Evolutionary conservation across 2,888 invertebrate genomes (phyloP).

Genomic region (Leucoptera coffeella): DNA sequence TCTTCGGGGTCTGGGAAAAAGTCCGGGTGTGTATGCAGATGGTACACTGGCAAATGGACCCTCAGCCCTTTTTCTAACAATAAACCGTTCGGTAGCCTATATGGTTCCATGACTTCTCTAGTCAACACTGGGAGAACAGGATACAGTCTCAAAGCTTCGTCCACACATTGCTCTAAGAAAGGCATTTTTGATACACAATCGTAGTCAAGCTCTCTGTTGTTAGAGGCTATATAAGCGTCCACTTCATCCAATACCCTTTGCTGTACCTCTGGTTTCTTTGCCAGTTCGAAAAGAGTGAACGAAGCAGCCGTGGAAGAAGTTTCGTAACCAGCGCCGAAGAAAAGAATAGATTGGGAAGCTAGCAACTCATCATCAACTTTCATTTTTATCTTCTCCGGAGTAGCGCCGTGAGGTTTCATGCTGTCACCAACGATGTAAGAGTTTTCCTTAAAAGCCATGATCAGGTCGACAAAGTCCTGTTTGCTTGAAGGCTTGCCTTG

Average conservation of each 20-base stretch:
- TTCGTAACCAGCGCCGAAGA: slow-evolving; percentile 17
- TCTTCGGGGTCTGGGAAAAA: slow-evolving; percentile 5
- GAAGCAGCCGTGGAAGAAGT: slow-evolving; percentile 14
- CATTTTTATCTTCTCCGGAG: slow-evolving; percentile 3
- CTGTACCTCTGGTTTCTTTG: slow-evolving; percentile 13
- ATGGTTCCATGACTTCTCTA: slow-evolving; percentile 3
- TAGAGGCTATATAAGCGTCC: slow-evolving; percentile 6
- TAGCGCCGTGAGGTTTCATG: background rate
- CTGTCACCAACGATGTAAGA: no score
- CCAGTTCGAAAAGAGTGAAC: slow-evolving; percentile 13
- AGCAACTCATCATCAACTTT: slow-evolving; percentile 9
- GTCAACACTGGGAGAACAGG: slow-evolving; percentile 2
- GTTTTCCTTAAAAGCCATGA: no score
- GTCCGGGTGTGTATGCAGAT: slow-evolving; percentile 6
- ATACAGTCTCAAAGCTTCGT: slow-evolving; percentile 4
- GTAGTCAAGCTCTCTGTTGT: slow-evolving; percentile 12
- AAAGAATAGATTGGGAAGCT: slow-evolving; percentile 12
- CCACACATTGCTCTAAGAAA: slow-evolving; percentile 4
- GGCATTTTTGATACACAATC: slow-evolving; percentile 9
- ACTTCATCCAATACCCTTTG: slow-evolving; percentile 12
- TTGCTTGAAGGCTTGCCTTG: slow-evolving; percentile 3
- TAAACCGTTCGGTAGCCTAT: slow-evolving; percentile 1
- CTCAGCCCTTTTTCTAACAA: slow-evolving; percentile 4
- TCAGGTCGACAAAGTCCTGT: slow-evolving; percentile 6
- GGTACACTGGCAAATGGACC: slow-evolving; percentile 3